Conservation (phyloP, 2,888 invertebrate species). For the Thymelicus sylvestris region DNA sequence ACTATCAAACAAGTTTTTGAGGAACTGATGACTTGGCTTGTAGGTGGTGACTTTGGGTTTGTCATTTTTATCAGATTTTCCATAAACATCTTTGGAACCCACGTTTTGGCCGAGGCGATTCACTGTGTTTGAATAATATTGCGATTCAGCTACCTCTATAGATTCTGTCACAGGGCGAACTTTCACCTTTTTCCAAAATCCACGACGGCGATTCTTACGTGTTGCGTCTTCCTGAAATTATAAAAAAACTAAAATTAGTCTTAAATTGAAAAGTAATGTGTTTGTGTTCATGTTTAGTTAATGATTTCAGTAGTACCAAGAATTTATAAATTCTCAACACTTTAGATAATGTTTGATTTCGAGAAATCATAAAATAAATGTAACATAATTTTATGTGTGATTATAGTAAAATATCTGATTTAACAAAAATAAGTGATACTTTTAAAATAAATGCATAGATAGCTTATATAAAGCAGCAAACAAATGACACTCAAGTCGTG, state of each 20-base stretch:
- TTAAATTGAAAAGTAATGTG: too few species aligned
- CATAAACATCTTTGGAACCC: conserved; percentile 55
- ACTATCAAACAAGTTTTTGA: conserved; percentile 63
- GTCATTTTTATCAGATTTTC: conserved; percentile 55
- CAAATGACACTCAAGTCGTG: too few species aligned
- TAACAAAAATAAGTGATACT: too few species aligned
- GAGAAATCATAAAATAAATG: too few species aligned
- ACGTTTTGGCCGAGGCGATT: conserved; percentile 71
- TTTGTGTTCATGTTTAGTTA: too few species aligned
- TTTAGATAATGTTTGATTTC: too few species aligned
- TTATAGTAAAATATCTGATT: too few species aligned
- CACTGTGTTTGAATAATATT: conserved; percentile 86
- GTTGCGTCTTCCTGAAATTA: conserved; percentile 61
- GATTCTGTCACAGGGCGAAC: conserved; percentile 86
- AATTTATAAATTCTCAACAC: too few species aligned
- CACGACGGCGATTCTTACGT: conserved; percentile 82
- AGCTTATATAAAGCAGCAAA: too few species aligned
- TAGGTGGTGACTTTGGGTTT: conserved; percentile 70
- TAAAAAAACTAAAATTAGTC: not conserved
- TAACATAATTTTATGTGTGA: too few species aligned
- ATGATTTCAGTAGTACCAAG: too few species aligned
- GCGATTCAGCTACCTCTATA: conserved; percentile 92
- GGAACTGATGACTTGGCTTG: conserved; percentile 67
- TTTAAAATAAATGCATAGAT: too few species aligned
- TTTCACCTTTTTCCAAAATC: conserved; percentile 90